A percentile compares a stretch with the other conserved stretches of the same genome.
Evolutionary conservation across 2,888 invertebrate species (phyloP).

Genomic region (Magallana nippona): DNA sequence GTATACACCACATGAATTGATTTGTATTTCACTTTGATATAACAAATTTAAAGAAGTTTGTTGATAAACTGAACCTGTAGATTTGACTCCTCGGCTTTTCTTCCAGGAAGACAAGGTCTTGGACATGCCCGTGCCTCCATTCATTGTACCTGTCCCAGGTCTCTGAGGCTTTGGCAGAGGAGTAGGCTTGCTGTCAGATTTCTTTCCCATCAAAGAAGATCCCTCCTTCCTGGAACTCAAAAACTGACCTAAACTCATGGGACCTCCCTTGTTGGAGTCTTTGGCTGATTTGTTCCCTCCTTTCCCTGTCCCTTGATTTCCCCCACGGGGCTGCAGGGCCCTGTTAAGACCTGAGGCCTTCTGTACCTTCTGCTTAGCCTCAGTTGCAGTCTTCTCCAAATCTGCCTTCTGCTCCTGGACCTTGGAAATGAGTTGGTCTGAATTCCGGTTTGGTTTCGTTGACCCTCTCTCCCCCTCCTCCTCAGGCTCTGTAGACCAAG

Average conservation of each 20-base stretch:
- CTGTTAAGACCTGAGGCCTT: constrained; percentile 52
- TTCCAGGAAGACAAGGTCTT: constrained; percentile 68
- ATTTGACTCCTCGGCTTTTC: constrained; percentile 59
- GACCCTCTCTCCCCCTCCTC: not conserved
- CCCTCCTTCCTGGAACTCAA: constrained; percentile 37
- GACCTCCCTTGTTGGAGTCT: constrained; percentile 36
- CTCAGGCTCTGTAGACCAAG: constrained; percentile 41
- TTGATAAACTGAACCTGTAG: constrained; percentile 40
- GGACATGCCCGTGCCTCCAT: constrained; percentile 52
- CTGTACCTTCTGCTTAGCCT: constrained; percentile 41
- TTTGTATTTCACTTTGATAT: too few relatives aligned
- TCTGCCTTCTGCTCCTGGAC: constrained; percentile 41
- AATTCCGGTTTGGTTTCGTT: not conserved
- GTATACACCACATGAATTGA: too few relatives aligned
- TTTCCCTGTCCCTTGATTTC: constrained; percentile 39
- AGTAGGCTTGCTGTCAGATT: constrained; percentile 21
- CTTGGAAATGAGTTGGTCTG: constrained; percentile 7
- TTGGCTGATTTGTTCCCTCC: constrained; percentile 39
- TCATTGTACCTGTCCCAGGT: not conserved
- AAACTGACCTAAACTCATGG: constrained; percentile 49
- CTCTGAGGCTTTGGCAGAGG: constrained; percentile 42
- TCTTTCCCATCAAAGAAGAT: constrained; percentile 42
- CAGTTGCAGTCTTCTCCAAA: constrained; percentile 43
- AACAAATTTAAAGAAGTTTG: too few relatives aligned
- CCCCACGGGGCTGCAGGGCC: constrained; percentile 58